These are phyloP conservation scores for Fregetta grallaria DNA, from an alignment of 2,113 vertebrate genomes.

Conservation along the genomic window DNA sequence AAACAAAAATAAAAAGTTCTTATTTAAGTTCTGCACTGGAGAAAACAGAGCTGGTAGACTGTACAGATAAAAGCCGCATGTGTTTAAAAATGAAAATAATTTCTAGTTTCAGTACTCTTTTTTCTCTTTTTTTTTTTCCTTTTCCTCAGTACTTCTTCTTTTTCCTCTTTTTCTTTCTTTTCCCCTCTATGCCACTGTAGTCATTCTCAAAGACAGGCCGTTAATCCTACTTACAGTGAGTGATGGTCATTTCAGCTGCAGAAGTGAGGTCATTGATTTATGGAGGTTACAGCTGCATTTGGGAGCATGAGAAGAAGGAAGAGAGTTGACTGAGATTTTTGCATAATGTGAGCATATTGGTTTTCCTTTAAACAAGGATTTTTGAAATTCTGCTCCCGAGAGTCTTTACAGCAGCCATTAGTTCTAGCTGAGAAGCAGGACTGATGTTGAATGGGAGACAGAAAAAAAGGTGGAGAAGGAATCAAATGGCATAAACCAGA, in stretches of 20 bases:
- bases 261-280: slow-evolving; percentile 22
- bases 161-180: background rate
- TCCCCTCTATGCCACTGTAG: background rate
- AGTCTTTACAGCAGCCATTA: background rate
- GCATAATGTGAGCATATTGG: background rate
- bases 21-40: background rate
- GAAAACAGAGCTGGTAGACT: background rate
- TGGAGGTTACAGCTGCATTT: background rate
- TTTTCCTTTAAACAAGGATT: background rate
- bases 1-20: background rate
- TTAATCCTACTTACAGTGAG: background rate
- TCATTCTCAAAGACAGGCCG: background rate
- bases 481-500: background rate
- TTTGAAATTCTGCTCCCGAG: background rate
- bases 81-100: background rate
- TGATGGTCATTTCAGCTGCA: background rate
- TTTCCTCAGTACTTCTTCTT: background rate
- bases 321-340: background rate
- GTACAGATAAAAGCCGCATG: background rate
- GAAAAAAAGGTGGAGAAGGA: background rate
- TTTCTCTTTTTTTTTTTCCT: background rate
- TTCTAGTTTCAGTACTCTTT: background rate
- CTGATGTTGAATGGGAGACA: background rate
- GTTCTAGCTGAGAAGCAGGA: background rate
- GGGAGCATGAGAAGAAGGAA: background rate